Evolutionary conservation across 2,113 vertebrate species (phyloP), one percentile per base, ranked within the genome.

Genomic region (Ploceus nigricollis): DNA sequence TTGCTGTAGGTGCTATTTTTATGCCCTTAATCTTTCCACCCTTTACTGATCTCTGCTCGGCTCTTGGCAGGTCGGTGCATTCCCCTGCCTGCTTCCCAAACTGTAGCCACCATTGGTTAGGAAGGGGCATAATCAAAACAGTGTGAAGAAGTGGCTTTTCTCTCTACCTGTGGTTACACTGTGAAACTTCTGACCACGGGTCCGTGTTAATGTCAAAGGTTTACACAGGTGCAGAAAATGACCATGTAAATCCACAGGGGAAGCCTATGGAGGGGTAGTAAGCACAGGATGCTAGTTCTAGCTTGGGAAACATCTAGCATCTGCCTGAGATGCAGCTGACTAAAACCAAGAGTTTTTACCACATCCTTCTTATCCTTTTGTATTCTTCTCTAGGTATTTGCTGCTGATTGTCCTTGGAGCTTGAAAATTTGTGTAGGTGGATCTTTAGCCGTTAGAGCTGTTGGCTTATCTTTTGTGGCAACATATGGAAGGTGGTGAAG

Each of bases 1-100:
- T 60, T 80, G 20, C 45, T 70, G 13, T 68, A 72, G 57, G 30
- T 82, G 58, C 40, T 94, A 24, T 64, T 94, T 90, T 90, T 81
- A 48, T 23, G 18, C 23, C 27, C n/a, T 25, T 82, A 7, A 65
- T 65, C 64, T 82, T 53, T 86, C 37, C 24, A 80, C 15, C 20
- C 25, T 48, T 71, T 51, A 30, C 30, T 39, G 21, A 14, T 65
- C 30, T 88, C 19, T 82, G 48, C 35, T 7, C 7, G 21, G 54
- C 35, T 75, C 25, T 37, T 64, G 63, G 63, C 47, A 54, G 44
- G 63, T 60, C 2, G 6, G 18, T 76, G 39, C 44, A 18, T 33
- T 94, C 28, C 25, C 40, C 28, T 84, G 13, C 11, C 28, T 45
- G 37, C 54, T 81, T 66, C 45, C 37, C 60, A 45, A 20, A 25